phyloP scores from a whole-genome alignment of 1,140 invertebrate genomes.

The Gerris buenoi region DNA sequence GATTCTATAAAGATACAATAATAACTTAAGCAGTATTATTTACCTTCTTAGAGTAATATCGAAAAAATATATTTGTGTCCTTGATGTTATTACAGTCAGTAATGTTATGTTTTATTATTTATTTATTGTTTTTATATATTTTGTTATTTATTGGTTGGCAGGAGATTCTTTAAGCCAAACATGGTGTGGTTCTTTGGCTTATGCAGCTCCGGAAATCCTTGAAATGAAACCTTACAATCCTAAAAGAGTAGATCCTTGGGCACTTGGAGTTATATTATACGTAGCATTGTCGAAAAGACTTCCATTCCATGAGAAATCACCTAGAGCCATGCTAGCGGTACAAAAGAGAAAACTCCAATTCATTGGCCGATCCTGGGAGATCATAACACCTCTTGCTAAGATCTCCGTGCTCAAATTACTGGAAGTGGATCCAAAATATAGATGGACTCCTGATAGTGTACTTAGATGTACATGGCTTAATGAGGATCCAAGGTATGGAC shows the following conservation, averaged over 20 bases:
- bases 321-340: not conserved
- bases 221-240: not conserved
- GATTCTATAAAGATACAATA: too few relatives aligned
- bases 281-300: not conserved
- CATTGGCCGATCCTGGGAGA: not conserved
- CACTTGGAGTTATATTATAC: not conserved
- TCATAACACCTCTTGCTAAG: not conserved
- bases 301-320: not conserved
- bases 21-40: too few relatives aligned
- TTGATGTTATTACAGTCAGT: too few relatives aligned
- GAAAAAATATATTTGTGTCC: too few relatives aligned
- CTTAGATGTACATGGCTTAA: not conserved
- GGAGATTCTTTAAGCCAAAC: not conserved
- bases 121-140: too few relatives aligned
- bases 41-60: too few relatives aligned
- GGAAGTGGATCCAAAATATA: not conserved
- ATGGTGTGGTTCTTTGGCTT: slow-evolving; percentile 2
- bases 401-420: not conserved
- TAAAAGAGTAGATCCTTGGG: not conserved
- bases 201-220: slow-evolving; percentile 4
- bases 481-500: not conserved
- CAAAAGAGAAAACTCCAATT: not conserved
- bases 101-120: too few relatives aligned
- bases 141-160: too few relatives aligned
- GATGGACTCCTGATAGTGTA: not conserved